Base-by-base conservation (phyloP, 1,140 invertebrate species). In the Zelostemma sp. region DNA sequence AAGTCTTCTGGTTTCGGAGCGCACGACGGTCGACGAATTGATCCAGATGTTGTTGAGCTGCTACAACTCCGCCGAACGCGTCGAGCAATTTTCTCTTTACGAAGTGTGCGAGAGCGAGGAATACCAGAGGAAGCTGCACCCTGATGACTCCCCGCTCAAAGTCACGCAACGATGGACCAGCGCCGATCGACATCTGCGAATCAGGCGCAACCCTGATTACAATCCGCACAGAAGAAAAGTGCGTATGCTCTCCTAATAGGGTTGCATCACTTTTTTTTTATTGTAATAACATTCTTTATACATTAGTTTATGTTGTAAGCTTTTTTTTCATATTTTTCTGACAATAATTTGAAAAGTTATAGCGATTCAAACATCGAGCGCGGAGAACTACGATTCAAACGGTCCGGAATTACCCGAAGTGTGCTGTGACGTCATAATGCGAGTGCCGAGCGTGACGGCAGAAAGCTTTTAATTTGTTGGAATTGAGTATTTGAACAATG, bases 1-100 rank as follows among this genome's bases (percentile, higher is more conserved):
- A 84, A 95, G 93, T 73, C 85, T 97, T 56, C 87, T 97, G 50
- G 93, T 97, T 62, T 95, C 94, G 54, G 94, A 96, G 67, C 87
- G 91, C 73, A 97, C 95, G 15, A 95, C 93, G n/a, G 93, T 93
- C 1, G 93, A 95, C 79, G 95, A 97, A 85, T 84, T 97, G 50
- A 90, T 97, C 54, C 91, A 93, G 68, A 90, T 97, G 69, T 82
- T 97, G 35, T 87, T 97, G 12, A 92, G 92, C 66, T 96, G 94
- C 84, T 95, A 95, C 76, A 93, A 91, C 80, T 94, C 91, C 15
- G 89, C 88, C 51, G 94, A 96, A 78, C 88, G 91, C 35, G 91
- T 94, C 0, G 93, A 94, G 79, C 90, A 93, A 80, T 97, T 95
- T 82, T 94, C 93, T 14, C 84, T 97, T 14, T 96, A 95, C 85